Percentiles rank a stretch among this genome's conserved stretches.
phyloP scores from a whole-genome alignment of 1,140 invertebrate species.

The Cydia splendana region DNA sequence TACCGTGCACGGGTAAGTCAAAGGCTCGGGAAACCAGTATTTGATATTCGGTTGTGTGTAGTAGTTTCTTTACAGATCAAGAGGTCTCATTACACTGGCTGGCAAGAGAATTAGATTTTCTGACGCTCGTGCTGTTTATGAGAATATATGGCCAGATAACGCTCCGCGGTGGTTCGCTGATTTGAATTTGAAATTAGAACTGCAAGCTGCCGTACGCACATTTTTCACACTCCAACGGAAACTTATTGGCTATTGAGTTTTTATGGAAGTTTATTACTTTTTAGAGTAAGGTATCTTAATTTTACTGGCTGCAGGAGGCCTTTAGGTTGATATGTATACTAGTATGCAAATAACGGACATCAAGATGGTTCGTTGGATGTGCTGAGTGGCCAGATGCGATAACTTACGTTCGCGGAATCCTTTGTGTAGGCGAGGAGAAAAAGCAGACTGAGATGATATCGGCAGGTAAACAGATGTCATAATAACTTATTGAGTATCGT shows the following conservation, averaged over 20 bases:
- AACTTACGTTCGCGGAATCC: too few relatives aligned
- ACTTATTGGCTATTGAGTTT: conserved; percentile 37
- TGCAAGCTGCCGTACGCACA: conserved; percentile 32
- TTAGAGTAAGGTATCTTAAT: neutral
- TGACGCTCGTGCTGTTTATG: neutral
- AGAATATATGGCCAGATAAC: conserved; percentile 22
- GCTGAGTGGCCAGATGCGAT: too few relatives aligned
- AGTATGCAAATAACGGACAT: too few relatives aligned
- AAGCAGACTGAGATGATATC: too few relatives aligned
- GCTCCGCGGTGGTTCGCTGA: conserved; percentile 26
- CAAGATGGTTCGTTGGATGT: too few relatives aligned
- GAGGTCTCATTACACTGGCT: neutral
- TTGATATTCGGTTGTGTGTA: too few relatives aligned
- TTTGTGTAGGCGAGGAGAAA: too few relatives aligned
- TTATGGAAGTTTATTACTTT: conserved; percentile 29
- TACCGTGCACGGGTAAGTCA: neutral
- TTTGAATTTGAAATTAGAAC: conserved; percentile 48
- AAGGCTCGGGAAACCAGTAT: neutral
- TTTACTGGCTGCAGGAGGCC: too few relatives aligned
- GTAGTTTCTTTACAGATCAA: too few relatives aligned
- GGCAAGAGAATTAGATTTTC: neutral
- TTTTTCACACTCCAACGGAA: conserved; percentile 44
- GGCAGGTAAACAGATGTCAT: too few relatives aligned
- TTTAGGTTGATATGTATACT: too few relatives aligned
- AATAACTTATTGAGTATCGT: too few relatives aligned